These are phyloP conservation scores for Halictus ligatus DNA, from an alignment of 2,888 invertebrate species.

Conservation along the genomic window DNA sequence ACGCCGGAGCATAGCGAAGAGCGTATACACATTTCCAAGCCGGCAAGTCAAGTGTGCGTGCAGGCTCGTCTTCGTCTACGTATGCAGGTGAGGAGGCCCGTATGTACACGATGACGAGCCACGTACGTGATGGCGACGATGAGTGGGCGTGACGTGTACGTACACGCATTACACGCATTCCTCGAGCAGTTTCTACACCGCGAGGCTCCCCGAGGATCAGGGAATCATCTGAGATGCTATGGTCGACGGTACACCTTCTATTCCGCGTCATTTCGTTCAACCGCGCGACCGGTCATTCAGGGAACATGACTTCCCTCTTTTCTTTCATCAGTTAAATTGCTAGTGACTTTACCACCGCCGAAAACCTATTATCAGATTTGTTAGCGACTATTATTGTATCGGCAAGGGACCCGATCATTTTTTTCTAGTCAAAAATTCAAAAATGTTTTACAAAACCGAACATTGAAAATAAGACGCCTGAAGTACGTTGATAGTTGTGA, in stretches of 20 bases:
- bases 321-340: neutral
- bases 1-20: neutral
- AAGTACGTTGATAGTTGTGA: too few species aligned
- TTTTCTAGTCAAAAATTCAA: too few species aligned
- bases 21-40: neutral
- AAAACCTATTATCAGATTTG: neutral
- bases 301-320: neutral
- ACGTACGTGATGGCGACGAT: conserved; percentile 77
- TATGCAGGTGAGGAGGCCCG: conserved; percentile 49
- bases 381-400: neutral
- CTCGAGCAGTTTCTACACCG: conserved; percentile 82
- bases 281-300: neutral
- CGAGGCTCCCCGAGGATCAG: conserved; percentile 81
- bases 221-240: conserved; percentile 73
- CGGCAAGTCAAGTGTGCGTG: conserved; percentile 17
- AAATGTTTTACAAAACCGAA: too few species aligned
- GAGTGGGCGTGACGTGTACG: conserved; percentile 82
- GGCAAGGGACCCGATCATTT: too few species aligned
- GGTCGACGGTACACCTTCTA: conserved; percentile 11
- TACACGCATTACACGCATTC: conserved; percentile 83
- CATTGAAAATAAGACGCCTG: too few species aligned
- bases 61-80: conserved; percentile 23
- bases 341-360: neutral
- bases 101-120: conserved; percentile 57
- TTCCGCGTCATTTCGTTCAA: conserved; percentile 31